Base-by-base conservation (phyloP, 2,113 vertebrate species). In the Platycercus adscitus region DNA sequence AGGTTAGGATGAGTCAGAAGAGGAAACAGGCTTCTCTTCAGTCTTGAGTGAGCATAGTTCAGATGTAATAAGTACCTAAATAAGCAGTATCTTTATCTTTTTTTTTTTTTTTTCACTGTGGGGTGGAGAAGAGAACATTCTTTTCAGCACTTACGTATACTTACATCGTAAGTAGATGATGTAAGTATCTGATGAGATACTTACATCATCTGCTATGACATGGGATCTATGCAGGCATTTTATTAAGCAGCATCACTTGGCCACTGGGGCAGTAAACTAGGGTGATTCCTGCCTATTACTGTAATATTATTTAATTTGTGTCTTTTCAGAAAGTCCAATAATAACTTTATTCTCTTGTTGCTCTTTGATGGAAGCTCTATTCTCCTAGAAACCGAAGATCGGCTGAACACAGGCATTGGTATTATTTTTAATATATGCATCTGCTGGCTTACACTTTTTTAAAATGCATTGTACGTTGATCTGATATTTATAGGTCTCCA, bases 301-400 rank as follows among this genome's bases (percentile, higher is more conserved):
- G 16, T 53, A 79, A 60, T 23, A 49, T 68, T 86, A 31, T 83
- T 71, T 17, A 47, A 26, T 7, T 39, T 81, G 28, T 64, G 80
- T 91, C 60, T 95, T 95, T 86, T 73, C 56, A 92, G 44, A 87
- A 88, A 70, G 17, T 41, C 91, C 37, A 82, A 93, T 65, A 93
- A 75, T 84, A 80, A 49, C 1, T 93, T 85, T 80, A 90, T 17
- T 47, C 64, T 91, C 11, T 39, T 81, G 31, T 35, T 69, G 41
- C 7, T 79, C 64, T 68, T 60, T 60, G 33, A 60, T 68, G 29
- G 56, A 79, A 93, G 20, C 28, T n/a, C 12, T 25, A 14, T 89
- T 89, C 14, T 85, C 16, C 56, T 72, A 17, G 31, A 71, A 72
- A 86, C 41, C 56, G 86, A 73, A 80, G 47, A 68, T 76, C 20